Evolutionary conservation across 2,888 invertebrate species (phyloP), one percentile per base, ranked within the genome.

Genomic region (Pyrrhosoma nymphula): DNA sequence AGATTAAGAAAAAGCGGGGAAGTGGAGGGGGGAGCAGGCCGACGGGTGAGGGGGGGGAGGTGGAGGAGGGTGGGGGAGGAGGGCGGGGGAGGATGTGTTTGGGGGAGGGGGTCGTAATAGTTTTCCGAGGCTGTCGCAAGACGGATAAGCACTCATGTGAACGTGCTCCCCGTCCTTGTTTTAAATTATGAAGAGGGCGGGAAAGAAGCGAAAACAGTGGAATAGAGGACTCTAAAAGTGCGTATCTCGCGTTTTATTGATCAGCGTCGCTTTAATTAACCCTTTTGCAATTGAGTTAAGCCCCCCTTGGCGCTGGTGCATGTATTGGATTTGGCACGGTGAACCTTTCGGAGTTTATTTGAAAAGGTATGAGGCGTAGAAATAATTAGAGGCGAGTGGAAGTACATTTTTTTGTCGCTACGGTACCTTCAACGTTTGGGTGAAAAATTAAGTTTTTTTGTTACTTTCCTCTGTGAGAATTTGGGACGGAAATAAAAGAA

Each of bases 111-210:
- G 47, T 93, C 93, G 93, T 93, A 93, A 93, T 93, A 93, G 93
- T 93, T 93, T 91, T 75, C 69, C 93, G 93, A 69, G 93, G 69
- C 93, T 75, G n/a, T 93, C 69, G 69, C 93, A 93, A 93, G 93
- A 93, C 93, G 93, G 93, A 93, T 93, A 93, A 93, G 93, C 93
- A 69, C 75, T 93, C 93, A 69, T 93, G 93, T 93, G 93, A 69
- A 93, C 93, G 93, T 93, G 93, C 56, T 47, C 47, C 63, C 63
- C n/a, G 93, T 93, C 93, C 69, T 93, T 93, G 93, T 39, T 93
- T 63, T 93, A 93, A 93, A 93, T 93, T 93, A 93, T 93, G 63
- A 93, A 93, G 93, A 69, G 69, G 93, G 26, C 23, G 69, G 90
- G 23, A 63, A 12, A 26, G 47, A 26, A 23, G 47, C 47, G 47